Base-by-base conservation (phyloP, 2,113 vertebrate genomes). In the Platysternon megacephalum region DNA sequence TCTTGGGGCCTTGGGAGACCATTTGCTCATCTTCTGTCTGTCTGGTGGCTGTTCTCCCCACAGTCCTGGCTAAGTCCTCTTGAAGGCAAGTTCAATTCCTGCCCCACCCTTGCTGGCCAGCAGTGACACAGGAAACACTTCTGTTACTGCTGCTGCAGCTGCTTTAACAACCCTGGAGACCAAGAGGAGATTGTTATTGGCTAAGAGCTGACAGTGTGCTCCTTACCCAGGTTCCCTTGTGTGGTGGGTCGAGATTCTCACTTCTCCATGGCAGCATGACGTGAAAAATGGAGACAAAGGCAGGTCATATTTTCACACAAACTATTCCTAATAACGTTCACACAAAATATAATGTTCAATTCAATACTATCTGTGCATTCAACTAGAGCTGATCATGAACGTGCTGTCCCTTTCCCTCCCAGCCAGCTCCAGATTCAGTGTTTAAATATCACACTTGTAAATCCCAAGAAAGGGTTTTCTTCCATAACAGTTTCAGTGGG, bases 351-450 rank as follows among this genome's bases (percentile, higher is more conserved):
- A 6, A 68, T 26, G 83, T 49, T 80, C 44, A 55, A 90, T 39
- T 11, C 26, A 29, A 4, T 17, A 65, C 61, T 65, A 65, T 65
- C 14, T 13, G 7, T 65, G 11, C 8, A 24, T 19, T 87, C 21
- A 91, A 2, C 24, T 79, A 53, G 87, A 52, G 5, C 3, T 0
- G 1, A 39, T 46, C 21, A 68, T 72, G 78, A 84, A 89, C 92
- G 35, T 11, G 8, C 3, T 65, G 39, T 13, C 85, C 19, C 0
- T 1, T 84, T 35, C 44, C 68, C 16, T 79, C 48, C 80, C 85
- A 12, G 10, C 1, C n/a, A 28, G 1, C 0, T 0, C 0, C 21
- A 44, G 5, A 10, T 72, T 90, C 35, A 14, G 2, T 85, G 13
- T 61, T 86, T 89, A 16, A 0, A 0, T 32, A 44, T 72, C 19